Evolutionary conservation across 92 coral and sea anemone genomes (phyloP), one percentile per base, ranked within the genome.

Genomic region (Scolanthus callimorphus): DNA sequence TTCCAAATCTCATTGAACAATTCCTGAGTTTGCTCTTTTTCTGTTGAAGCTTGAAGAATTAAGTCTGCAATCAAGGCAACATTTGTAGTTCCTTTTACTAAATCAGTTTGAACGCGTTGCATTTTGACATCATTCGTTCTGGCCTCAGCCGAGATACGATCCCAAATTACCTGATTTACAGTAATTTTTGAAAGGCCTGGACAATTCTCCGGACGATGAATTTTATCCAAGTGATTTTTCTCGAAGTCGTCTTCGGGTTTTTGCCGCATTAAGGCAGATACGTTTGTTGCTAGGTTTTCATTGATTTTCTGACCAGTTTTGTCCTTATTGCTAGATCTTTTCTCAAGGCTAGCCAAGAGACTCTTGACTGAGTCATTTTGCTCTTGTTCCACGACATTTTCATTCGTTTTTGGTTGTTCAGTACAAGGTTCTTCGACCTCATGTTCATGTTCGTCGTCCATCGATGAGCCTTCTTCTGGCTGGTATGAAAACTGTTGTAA

Each of bases 41-140:
- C 58, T 48, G 55, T 55, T 34, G 62, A 34, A 20, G 28, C 53
- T 1, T 9, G 47, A 19, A 55, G 29, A 25, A 74, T 38, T 17
- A 74, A 28, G 26, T 74, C 73, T 29, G 80, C 80, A 15, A 74
- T 56, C 19, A 74, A 44, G 30, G 79, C 71, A 23, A 72, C 79
- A 38, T 51, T 72, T 20, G 73, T 74, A 17, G 73, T 73, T 19
- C 66, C 80, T 74, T 73, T 74, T 1, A 74, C 62, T 39, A 65
- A 49, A 1, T 71, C 74, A 65, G 24, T 65, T 51, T 75, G 69
- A 15, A 75, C 68, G 0, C 74, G 60, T 51, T 75, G 74, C 81
- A 65, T 65, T 65, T 47, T 75, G 31, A 65, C 63, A 49, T 65
- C 74, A 49, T 21, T 25, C 28, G 64, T 72, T 62, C 71, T 31